Evolutionary conservation across 2,888 invertebrate genomes (phyloP).

Genomic region (Drosophila kuntzei): DNA sequence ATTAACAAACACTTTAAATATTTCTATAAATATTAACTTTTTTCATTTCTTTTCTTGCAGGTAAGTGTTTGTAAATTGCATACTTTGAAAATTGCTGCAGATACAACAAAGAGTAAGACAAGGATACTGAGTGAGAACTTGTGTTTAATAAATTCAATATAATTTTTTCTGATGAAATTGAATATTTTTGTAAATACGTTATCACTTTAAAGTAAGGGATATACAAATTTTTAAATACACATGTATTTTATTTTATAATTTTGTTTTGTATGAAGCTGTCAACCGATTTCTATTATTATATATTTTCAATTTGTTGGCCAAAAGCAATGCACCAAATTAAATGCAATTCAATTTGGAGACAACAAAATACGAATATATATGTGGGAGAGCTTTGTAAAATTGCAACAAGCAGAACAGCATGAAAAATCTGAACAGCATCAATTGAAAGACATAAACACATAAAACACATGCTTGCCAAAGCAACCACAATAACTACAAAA

Average conservation of each 20-base stretch:
- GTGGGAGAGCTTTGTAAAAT: slow-evolving; percentile 15
- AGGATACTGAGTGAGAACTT: background rate
- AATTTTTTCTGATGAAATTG: background rate
- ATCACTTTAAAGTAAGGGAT: background rate
- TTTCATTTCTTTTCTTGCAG: background rate
- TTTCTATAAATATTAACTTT: background rate
- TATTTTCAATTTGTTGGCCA: slow-evolving; percentile 39
- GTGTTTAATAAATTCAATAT: background rate
- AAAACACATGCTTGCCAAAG: slow-evolving; percentile 64
- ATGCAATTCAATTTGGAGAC: slow-evolving; percentile 70
- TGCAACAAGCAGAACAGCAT: slow-evolving; percentile 5
- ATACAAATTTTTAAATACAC: background rate
- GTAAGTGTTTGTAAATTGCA: background rate
- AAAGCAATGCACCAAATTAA: slow-evolving; percentile 58
- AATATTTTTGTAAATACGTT: background rate
- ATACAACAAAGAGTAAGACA: background rate
- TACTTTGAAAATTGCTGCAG: background rate
- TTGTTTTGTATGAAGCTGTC: slow-evolving; percentile 10
- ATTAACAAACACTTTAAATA: background rate
- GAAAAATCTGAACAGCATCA: slow-evolving; percentile 9
- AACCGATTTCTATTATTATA: slow-evolving; percentile 34
- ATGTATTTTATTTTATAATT: background rate
- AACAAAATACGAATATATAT: slow-evolving; percentile 34
- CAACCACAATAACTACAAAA: slow-evolving; percentile 10
- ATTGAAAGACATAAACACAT: slow-evolving; percentile 38